Conservation (phyloP, 2,888 invertebrate species). For the Caenorhabditis sp. region DNA sequence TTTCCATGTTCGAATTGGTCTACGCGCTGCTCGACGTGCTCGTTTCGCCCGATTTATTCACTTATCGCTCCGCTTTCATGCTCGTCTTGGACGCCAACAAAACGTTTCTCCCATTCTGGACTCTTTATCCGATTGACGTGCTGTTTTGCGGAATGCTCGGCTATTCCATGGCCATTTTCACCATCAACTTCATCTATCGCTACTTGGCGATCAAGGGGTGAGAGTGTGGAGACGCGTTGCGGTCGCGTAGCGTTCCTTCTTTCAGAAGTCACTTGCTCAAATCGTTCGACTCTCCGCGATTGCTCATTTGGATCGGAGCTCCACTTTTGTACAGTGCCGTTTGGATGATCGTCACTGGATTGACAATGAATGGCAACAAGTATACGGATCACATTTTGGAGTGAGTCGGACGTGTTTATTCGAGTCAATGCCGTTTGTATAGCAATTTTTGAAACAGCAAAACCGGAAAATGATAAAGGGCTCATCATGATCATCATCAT, state of each 20-base stretch:
- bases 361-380: conserved; percentile 22
- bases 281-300: conserved; percentile 19
- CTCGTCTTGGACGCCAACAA: conserved; percentile 35
- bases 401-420: conserved; percentile 42
- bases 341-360: conserved; percentile 26
- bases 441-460: conserved; percentile 43
- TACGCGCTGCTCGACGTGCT: conserved; percentile 27
- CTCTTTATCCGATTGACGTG: conserved; percentile 25
- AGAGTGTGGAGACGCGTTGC: neutral
- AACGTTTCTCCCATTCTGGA: conserved; percentile 22
- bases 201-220: conserved; percentile 13
- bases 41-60: conserved; percentile 29
- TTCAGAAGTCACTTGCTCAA: conserved; percentile 23
- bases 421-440: conserved; percentile 18
- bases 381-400: conserved; percentile 19
- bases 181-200: conserved; percentile 28
- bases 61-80: conserved; percentile 24
- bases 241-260: neutral
- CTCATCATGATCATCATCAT: conserved; percentile 10
- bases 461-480: conserved; percentile 40
- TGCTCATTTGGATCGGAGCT: conserved; percentile 26
- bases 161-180: conserved; percentile 40
- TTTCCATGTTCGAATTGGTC: conserved; percentile 25
- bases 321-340: conserved; percentile 6
- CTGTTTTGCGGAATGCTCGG: conserved; percentile 42